phyloP scores from a whole-genome alignment of 92 coral and sea anemone species.

The Actinostola sp. region DNA sequence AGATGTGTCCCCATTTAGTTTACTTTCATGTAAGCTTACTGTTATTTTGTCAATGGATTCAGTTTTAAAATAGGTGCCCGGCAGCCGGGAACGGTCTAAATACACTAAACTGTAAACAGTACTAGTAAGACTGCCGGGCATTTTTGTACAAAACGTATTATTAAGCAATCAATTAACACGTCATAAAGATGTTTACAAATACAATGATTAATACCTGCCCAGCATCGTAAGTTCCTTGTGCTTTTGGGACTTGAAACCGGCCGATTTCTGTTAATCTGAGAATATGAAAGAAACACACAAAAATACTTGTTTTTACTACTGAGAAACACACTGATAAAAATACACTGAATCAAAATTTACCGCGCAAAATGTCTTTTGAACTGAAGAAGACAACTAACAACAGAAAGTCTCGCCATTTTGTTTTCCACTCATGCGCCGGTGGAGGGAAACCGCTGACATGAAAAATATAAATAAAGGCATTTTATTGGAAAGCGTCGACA shows the following conservation, averaged over 20 bases:
- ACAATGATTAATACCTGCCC: slow-evolving; percentile 86
- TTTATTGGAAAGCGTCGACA: no score
- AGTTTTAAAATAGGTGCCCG: no score
- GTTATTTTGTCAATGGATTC: no score
- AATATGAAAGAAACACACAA: not conserved
- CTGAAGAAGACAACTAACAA: slow-evolving; percentile 50
- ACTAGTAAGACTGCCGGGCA: no score
- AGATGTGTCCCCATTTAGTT: no score
- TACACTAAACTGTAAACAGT: no score
- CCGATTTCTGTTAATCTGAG: slow-evolving; percentile 90
- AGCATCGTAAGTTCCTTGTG: slow-evolving; percentile 89
- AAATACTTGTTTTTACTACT: not conserved
- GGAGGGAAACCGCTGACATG: slow-evolving; percentile 25
- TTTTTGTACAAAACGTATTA: no score
- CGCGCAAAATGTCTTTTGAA: slow-evolving; percentile 56
- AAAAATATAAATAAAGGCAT: not conserved
- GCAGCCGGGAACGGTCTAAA: no score
- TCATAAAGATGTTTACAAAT: no score
- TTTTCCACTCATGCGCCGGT: slow-evolving; percentile 10
- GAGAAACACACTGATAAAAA: not conserved
- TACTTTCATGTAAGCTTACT: no score
- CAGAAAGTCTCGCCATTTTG: slow-evolving; percentile 40
- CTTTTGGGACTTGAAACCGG: slow-evolving; percentile 91
- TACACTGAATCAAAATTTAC: slow-evolving; percentile 30
- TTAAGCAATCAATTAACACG: no score